Percentiles rank a stretch among this genome's conserved stretches.
These are phyloP conservation scores for Nothobranchius furzeri DNA, from an alignment of 2,113 vertebrate species.

Conservation along the genomic window DNA sequence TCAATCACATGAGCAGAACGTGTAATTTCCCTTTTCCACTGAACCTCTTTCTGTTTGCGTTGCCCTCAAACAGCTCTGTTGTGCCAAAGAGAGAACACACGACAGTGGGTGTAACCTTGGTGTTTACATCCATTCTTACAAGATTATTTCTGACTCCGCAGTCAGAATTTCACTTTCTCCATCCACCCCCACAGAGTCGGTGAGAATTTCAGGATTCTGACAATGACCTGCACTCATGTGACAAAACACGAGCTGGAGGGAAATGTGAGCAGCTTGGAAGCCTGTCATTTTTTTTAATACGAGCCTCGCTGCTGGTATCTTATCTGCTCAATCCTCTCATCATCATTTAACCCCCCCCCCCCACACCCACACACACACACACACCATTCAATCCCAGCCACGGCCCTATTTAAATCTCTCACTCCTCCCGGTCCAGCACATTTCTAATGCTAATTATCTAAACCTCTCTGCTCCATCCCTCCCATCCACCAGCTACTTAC, in stretches of 20 bases:
- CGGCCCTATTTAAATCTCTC: conserved; percentile 70
- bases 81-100: conserved; percentile 7
- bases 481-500: conserved; percentile 73
- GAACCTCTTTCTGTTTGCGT: not conserved
- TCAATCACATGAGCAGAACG: not conserved
- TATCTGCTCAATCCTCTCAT: conserved; percentile 72
- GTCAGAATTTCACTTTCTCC: conserved; percentile 43
- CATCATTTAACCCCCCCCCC: conserved; percentile 76
- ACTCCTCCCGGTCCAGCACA: conserved; percentile 67
- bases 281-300: conserved; percentile 48
- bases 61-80: conserved; percentile 5
- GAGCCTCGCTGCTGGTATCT: conserved; percentile 57
- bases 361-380: conserved; percentile 15
- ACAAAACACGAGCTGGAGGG: conserved; percentile 42
- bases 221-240: conserved; percentile 48
- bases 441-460: conserved; percentile 79
- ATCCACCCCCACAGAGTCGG: conserved; percentile 30
- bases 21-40: conserved; percentile 4
- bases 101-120: conserved; percentile 22
- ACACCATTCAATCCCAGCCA: conserved; percentile 67
- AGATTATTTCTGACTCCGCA: conserved; percentile 38
- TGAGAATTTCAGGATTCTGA: conserved; percentile 53
- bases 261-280: conserved; percentile 68
- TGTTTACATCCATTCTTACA: not conserved
- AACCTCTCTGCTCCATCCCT: conserved; percentile 68